Evolutionary conservation across 1,140 invertebrate species (phyloP).

Genomic region (Acromyrmex heyeri): DNA sequence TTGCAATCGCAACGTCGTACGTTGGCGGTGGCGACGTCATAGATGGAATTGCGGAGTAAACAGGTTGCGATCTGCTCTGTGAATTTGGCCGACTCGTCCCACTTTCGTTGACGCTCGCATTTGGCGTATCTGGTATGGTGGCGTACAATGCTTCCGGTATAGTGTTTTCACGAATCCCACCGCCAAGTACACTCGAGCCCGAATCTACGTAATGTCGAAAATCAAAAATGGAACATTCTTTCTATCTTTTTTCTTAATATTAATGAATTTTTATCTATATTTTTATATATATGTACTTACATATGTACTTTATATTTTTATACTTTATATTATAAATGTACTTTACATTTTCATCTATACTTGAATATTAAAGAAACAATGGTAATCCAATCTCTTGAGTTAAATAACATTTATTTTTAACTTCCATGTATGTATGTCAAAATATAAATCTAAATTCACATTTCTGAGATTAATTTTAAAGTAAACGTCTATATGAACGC

Average conservation of each 20-base stretch:
- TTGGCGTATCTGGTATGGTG: constrained; percentile 78
- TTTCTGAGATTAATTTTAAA: no score
- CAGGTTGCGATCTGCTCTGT: constrained; percentile 77
- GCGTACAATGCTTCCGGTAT: constrained; percentile 82
- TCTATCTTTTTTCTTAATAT: not conserved
- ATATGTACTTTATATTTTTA: no score
- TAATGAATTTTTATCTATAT: no score
- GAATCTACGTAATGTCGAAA: constrained; percentile 76
- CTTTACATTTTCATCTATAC: no score
- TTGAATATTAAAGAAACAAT: no score
- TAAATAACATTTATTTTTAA: no score
- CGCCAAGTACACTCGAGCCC: constrained; percentile 79
- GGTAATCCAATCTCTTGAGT: no score
- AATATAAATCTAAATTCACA: no score
- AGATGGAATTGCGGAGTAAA: constrained; percentile 81
- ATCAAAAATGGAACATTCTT: not conserved
- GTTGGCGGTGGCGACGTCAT: constrained; percentile 86
- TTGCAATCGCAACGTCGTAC: constrained; percentile 84
- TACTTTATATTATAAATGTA: no score
- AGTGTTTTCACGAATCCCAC: constrained; percentile 78
- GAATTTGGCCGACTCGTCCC: constrained; percentile 75
- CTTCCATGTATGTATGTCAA: no score
- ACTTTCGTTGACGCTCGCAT: constrained; percentile 61
- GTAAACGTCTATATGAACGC: no score
- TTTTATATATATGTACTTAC: no score